Evolutionary conservation across 2,797 vertebrate species (phyloP).

Genomic region (Denticeps clupeoides): DNA sequence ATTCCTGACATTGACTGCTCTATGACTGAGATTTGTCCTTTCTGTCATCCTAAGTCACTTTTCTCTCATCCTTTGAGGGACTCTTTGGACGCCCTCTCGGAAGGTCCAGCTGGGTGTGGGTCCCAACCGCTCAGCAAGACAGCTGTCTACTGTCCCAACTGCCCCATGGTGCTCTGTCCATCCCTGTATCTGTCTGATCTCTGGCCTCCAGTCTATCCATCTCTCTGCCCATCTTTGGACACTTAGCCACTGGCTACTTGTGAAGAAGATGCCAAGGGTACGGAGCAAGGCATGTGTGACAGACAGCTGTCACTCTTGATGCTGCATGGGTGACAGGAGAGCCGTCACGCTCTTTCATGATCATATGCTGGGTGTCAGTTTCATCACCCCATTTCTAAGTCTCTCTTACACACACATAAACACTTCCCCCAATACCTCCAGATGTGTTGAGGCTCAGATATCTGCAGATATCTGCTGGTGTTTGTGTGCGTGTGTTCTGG

Average conservation of each 20-base stretch:
- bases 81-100: too few species aligned
- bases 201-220: conserved; percentile 21
- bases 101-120: too few species aligned
- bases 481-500: too few species aligned
- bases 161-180: conserved; percentile 29
- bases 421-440: conserved; percentile 31
- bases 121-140: too few species aligned
- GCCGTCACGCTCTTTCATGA: conserved; percentile 58
- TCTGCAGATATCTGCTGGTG: background rate
- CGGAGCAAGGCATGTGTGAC: conserved; percentile 22
- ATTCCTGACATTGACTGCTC: too few species aligned
- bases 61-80: too few species aligned
- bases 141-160: conserved; percentile 30
- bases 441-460: too few species aligned
- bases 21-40: too few species aligned
- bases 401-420: background rate
- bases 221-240: conserved; percentile 30
- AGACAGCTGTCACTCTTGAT: conserved; percentile 42
- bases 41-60: too few species aligned
- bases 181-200: conserved; percentile 26
- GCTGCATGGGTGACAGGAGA: conserved; percentile 33
- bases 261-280: conserved; percentile 30
- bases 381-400: conserved; percentile 9
- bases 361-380: conserved; percentile 62
- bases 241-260: conserved; percentile 27